Evolutionary conservation across 2,797 vertebrate species (phyloP), one percentile per base, ranked within the genome.

Genomic region (Neosilurus mollespiculum): DNA sequence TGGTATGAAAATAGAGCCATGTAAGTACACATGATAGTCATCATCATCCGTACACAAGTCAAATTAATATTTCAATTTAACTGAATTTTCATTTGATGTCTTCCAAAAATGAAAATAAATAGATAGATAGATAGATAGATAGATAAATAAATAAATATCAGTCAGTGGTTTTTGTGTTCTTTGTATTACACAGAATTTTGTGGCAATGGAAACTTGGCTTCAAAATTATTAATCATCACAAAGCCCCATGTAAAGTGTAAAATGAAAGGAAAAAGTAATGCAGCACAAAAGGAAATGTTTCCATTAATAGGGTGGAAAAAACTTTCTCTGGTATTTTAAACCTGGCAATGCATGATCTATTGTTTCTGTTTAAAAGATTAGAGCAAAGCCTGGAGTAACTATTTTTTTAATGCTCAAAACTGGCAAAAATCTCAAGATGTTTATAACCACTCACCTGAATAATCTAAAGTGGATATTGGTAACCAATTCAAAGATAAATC

Each of bases 291-390:
- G 77, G 59, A 24, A 4, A 77, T 43, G 30, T 20, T 51, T n/a
- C 61, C 24, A 51, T 64, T 78, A 9, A 37, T 4, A 15, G n/a
- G 53, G 18, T 16, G 22, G 4, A 3, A 43, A 43, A 37, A 7
- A 20, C 11, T 12, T 76, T 76, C 18, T 59, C 9, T 37, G 30
- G 30, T 11, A 58, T 14, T 77, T 59, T 61, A 61, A 77, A 24
- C 7, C 20, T 12, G 61, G n/a, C 24, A 11, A 77, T 14, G 11
- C 58, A 62, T 64, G 14, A 64, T 24, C 54, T 77, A 9, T 76
- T 76, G 3, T 37, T 77, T 15, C 10, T 37, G 30, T 77, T 76
- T 43, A 24, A 62, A 78, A 49, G 76, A 62, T 78, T 64, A 49
- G 8, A 14, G 59, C 22, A 62, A 75, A 75, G 22, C 4, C 59